A percentile compares a stretch with the other conserved stretches of the same genome.
Evolutionary conservation across 2,888 invertebrate genomes (phyloP).

Genomic region (Disparrhopalites patrizii): DNA sequence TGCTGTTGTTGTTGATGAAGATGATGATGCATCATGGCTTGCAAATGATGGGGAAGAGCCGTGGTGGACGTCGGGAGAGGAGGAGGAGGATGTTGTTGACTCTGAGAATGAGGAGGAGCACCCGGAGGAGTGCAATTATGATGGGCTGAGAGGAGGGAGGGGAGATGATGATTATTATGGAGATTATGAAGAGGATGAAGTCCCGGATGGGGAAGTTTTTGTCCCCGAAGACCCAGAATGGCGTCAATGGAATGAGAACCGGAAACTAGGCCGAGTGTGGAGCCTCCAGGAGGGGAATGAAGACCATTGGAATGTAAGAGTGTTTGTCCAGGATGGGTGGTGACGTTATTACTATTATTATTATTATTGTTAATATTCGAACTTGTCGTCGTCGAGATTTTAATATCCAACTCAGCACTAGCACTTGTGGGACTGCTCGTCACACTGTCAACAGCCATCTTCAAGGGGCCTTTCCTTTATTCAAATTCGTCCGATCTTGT

Average conservation of each 20-base stretch:
- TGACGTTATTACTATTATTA: not conserved
- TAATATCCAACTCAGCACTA: constrained; percentile 41
- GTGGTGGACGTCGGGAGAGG: not conserved
- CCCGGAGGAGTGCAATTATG: constrained; percentile 5
- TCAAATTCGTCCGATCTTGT: no score
- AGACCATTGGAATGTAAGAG: constrained; percentile 4
- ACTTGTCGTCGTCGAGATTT: constrained; percentile 27
- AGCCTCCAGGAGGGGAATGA: constrained; percentile 16
- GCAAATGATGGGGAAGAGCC: constrained; percentile 30
- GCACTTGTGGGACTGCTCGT: constrained; percentile 39
- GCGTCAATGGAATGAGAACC: constrained; percentile 45
- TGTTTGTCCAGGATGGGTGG: not conserved
- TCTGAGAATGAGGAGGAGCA: constrained; percentile 4
- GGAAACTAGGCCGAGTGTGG: no score
- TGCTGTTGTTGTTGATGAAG: constrained; percentile 26
- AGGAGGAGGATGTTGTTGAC: constrained; percentile 20
- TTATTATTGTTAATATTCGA: not conserved
- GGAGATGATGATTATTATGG: constrained; percentile 13
- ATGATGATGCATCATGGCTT: constrained; percentile 31
- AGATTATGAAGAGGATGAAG: constrained; percentile 25
- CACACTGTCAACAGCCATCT: constrained; percentile 47
- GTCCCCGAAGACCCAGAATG: constrained; percentile 42
- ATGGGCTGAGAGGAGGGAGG: not conserved
- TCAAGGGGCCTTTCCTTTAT: constrained; percentile 11
- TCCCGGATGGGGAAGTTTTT: constrained; percentile 20